Base-by-base conservation (phyloP, 2,113 vertebrate genomes). In the Tangachromis dhanisi region DNA sequence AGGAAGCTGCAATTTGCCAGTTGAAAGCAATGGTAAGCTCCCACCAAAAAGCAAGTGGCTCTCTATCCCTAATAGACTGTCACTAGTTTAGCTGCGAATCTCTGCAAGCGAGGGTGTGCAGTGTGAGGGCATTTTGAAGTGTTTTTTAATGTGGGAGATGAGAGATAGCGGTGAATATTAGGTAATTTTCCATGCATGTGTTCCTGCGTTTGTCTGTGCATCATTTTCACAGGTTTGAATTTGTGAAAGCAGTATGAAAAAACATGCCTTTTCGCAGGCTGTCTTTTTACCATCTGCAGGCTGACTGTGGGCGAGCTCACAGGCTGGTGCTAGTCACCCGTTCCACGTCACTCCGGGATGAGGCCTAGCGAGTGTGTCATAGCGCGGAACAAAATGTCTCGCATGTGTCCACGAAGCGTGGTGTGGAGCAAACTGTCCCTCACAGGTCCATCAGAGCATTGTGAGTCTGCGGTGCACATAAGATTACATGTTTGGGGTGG, bases 1-100 rank as follows among this genome's bases (percentile, higher is more conserved):
- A 89, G 89, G 94, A 95, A 94, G 94, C 93, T 94, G 93, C 91
- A 96, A 95, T 96, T 96, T 96, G 83, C 92, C 90, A 89, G 89
- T 93, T 94, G 93, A 95, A 96, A 94, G 94, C 86, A 80, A 93
- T 92, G 80, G 81, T 88, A 86, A 89, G 84, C 42, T 63, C 17
- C 17, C 53, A 29, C 9, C 54, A 61, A 83, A 87, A 85, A 82
- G 91, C 80, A 93, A 94, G 94, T 92, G 93, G 88, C 86, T 90
- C 85, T 93, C 90, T 61, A 85, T 83, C 63, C 66, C 80, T 93
- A 89, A 96, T 94, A 93, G 92, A 91, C 92, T 87, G 89, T 91
- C 92, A 89, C 94, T 86, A 91, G 92, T 95, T 93, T 88, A 91
- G 90, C 79, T 40, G 81, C 87, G 66, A 78, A 92, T 87, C 89